Evolutionary conservation across 2,113 vertebrate species (phyloP), one percentile per base, ranked within the genome.

Genomic region (Phainopepla nitens): DNA sequence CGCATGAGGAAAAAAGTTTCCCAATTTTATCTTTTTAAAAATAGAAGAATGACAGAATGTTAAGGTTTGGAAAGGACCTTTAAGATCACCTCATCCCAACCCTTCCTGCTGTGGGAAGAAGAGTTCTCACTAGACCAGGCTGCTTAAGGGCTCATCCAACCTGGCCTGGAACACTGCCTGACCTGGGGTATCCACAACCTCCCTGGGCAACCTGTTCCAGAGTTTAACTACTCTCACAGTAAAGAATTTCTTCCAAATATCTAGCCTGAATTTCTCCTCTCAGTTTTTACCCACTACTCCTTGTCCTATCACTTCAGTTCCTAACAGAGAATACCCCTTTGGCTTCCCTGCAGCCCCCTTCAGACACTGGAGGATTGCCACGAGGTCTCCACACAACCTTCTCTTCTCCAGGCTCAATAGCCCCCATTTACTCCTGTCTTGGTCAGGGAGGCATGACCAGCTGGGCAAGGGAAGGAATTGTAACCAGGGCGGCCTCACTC

Each of bases 371-470:
- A 56, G 41, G 23, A 15, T 10, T 41, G 15, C 23, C 10, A 23
- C 0, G 3, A 56, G 15, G 19, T 33, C 23, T 47, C 19, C 50
- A 73, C 29, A 41, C 15, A 19, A 8, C 24, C 42, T 39, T n/a
- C 70, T n/a, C 58, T 29, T n/a, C 19, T n/a, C 18, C 50, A 47
- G 49, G 28, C 22, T 64, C 15, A 64, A 44, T 15, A 82, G 45
- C 36, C 13, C 11, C 31, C 29, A 11, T 5, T 29, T 53, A 13
- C 60, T 41, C 78, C 51, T 29, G 15, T 23, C 33, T 69, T 58
- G 23, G 62, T 2, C 0, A 2, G 27, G 33, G 16, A 27, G 28
- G 22, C 25, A 31, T 10, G 0, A 0, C 15, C 31, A 51, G 54
- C 36, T 3, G 4, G 56, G 13, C 36, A 53, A 53, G 33, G 33